Conservation (phyloP, 2,888 invertebrate species). For the Xiphydria camelus region DNA sequence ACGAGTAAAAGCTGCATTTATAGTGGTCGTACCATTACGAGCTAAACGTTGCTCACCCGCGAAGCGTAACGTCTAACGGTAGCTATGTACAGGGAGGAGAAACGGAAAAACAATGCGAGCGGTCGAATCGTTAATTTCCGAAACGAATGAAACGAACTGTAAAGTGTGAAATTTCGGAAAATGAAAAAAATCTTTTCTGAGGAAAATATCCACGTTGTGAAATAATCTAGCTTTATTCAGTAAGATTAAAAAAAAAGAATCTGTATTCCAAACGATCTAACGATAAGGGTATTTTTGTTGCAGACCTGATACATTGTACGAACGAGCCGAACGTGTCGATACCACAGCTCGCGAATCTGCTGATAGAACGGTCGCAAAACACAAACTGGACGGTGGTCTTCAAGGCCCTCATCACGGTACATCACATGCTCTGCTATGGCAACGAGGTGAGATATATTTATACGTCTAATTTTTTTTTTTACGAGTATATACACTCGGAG, state of each 20-base stretch:
- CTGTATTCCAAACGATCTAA: too few species aligned
- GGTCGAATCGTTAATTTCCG: too few species aligned
- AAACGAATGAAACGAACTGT: too few species aligned
- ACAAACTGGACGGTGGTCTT: constrained; percentile 99
- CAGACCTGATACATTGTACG: constrained; percentile 99
- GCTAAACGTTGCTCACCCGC: too few species aligned
- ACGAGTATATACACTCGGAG: neutral
- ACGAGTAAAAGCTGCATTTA: too few species aligned
- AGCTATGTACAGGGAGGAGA: too few species aligned
- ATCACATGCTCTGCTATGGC: constrained; percentile 99
- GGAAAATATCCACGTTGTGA: too few species aligned
- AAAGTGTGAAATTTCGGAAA: too few species aligned
- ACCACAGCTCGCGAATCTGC: constrained; percentile 96
- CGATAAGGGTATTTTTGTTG: constrained; percentile 61
- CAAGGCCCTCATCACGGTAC: constrained; percentile 96
- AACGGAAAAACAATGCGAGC: too few species aligned
- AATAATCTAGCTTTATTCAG: neutral
- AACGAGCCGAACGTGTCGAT: constrained; percentile 99
- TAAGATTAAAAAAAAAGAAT: neutral
- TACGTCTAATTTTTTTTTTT: neutral
- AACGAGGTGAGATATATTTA: constrained; percentile 80
- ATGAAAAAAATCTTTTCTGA: too few species aligned
- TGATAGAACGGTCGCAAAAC: constrained; percentile 97
- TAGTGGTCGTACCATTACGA: too few species aligned
- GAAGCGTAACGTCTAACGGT: too few species aligned